phyloP scores from a whole-genome alignment of 2,113 vertebrate genomes.

The Thinocorus orbignyianus region DNA sequence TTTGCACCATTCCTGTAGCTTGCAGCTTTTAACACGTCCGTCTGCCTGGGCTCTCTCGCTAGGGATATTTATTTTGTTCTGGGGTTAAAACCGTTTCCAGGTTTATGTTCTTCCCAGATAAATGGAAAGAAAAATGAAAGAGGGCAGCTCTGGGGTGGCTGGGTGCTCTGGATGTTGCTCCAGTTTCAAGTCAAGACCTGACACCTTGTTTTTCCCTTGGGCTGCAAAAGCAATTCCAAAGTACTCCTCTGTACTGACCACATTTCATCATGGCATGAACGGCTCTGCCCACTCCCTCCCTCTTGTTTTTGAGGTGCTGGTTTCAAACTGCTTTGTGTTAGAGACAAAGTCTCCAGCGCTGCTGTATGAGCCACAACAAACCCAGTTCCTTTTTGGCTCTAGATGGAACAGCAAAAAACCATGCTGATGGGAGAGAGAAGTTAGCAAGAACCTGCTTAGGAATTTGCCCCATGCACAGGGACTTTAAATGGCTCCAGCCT shows the following conservation, averaged over 20 bases:
- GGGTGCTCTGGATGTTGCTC: background rate
- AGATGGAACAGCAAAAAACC: background rate
- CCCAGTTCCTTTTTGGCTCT: background rate
- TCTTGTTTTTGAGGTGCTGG: background rate
- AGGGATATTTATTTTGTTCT: background rate
- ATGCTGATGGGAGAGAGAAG: background rate
- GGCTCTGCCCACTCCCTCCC: background rate
- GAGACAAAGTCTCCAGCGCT: background rate
- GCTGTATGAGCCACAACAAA: background rate
- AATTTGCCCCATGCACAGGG: background rate
- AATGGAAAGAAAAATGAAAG: background rate
- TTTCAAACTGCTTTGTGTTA: background rate
- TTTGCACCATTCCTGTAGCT: background rate
- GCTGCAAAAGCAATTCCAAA: background rate
- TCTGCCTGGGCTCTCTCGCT: background rate
- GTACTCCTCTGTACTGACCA: background rate
- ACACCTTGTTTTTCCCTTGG: background rate
- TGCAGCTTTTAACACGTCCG: background rate
- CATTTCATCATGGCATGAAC: background rate
- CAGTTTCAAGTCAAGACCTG: background rate
- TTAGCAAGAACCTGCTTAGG: background rate
- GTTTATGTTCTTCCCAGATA: background rate
- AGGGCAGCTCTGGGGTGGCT: background rate
- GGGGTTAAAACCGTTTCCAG: background rate
- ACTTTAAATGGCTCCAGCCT: background rate